phyloP scores from a whole-genome alignment of 2,888 invertebrate genomes.

The Drosophila prostipennis region DNA sequence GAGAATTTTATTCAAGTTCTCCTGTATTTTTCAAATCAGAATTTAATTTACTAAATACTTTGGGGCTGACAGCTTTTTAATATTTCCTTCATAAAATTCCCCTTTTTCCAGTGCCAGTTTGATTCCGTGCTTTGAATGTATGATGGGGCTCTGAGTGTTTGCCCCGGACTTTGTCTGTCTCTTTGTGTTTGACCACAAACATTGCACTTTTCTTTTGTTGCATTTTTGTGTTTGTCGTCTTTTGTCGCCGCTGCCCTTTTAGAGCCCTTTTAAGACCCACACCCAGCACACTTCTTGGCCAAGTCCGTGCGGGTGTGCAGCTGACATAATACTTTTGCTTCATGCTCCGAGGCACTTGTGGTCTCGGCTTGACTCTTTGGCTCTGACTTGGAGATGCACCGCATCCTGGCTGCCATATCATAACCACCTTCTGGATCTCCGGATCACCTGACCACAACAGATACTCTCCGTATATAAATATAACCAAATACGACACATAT shows the following conservation, averaged over 20 bases:
- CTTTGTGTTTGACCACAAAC: constrained; percentile 68
- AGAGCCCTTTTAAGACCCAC: not conserved
- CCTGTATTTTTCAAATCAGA: not conserved
- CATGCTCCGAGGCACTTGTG: constrained; percentile 35
- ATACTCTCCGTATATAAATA: not conserved
- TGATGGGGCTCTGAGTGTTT: constrained; percentile 11
- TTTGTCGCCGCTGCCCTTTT: not conserved
- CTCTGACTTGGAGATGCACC: constrained; percentile 20
- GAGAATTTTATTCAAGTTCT: not conserved
- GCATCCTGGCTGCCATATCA: not conserved
- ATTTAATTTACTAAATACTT: not conserved
- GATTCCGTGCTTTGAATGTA: constrained; percentile 20
- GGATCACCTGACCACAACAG: constrained; percentile 26
- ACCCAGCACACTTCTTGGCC: not conserved
- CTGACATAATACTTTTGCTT: constrained; percentile 52
- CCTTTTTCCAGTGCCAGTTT: constrained; percentile 10
- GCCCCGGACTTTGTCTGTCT: constrained; percentile 26
- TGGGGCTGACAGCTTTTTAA: not conserved
- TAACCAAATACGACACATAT: constrained; percentile 6
- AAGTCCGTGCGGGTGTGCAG: constrained; percentile 38
- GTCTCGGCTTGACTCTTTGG: constrained; percentile 30
- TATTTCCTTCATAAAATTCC: not conserved
- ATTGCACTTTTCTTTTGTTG: constrained; percentile 63
- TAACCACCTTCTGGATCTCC: constrained; percentile 2
- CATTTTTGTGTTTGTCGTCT: constrained; percentile 49